Percentiles rank a stretch among this genome's conserved stretches.
Conservation (phyloP, 2,888 invertebrate species). For the Nycteola revayana region DNA sequence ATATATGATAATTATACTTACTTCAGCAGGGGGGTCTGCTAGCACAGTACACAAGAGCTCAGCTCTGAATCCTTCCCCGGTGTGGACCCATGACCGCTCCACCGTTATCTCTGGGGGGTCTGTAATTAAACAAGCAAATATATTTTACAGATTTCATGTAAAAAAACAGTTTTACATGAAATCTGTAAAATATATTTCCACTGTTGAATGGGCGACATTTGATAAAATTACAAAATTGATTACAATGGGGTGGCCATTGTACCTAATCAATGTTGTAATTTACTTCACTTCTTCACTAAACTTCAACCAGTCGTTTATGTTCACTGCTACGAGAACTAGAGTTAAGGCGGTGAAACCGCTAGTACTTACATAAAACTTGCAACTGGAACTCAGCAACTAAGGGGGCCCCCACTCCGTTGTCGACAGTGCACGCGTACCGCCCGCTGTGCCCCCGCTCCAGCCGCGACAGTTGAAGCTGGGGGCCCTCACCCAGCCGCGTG, state of each 20-base stretch:
- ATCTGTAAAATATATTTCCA: too few relatives aligned
- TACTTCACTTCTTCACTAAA: too few relatives aligned
- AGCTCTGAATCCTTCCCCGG: constrained; percentile 86
- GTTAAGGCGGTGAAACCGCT: too few relatives aligned
- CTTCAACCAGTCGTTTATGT: too few relatives aligned
- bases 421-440: constrained; percentile 85
- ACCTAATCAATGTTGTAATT: too few relatives aligned
- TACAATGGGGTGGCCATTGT: not conserved
- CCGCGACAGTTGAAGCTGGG: constrained; percentile 83
- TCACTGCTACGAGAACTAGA: too few relatives aligned
- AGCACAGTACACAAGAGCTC: constrained; percentile 86
- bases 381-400: constrained; percentile 85
- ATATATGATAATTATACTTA: too few relatives aligned
- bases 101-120: constrained; percentile 87
- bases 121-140: too few relatives aligned
- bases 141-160: too few relatives aligned
- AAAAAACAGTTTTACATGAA: too few relatives aligned
- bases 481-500: constrained; percentile 79
- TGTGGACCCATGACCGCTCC: constrained; percentile 86
- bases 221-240: too few relatives aligned
- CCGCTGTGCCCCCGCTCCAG: constrained; percentile 85
- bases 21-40: constrained; percentile 86
- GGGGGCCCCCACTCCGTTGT: constrained; percentile 86
- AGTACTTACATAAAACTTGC: constrained; percentile 84
- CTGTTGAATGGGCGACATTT: too few relatives aligned